Evolutionary conservation across 2,113 vertebrate species (phyloP), one percentile per base, ranked within the genome.

Genomic region (Chaenogobius annularis): DNA sequence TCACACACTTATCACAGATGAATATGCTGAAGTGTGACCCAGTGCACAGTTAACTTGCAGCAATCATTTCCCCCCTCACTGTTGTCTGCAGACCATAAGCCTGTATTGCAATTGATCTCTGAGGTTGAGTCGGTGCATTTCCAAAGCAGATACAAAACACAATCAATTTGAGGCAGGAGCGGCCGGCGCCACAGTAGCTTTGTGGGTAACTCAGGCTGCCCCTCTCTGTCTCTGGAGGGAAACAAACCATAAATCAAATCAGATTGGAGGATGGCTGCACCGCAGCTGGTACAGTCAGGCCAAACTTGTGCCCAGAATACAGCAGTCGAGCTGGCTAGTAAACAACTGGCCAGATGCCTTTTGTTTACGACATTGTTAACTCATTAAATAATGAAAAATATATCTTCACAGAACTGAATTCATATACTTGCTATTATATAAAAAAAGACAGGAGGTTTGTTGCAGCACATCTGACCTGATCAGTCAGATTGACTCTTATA

Each of bases 181-280:
- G 73, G 69, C 69, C 20, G 31, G 84, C 40, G 35, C 82, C 80
- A 74, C 83, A 70, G 80, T 88, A 80, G 81, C 37, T 88, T 85
- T 83, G 70, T 75, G 69, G 63, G 82, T 80, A 87, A 81, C 86
- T 85, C 83, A 87, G 76, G 83, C 76, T 82, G 66, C 54, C 62
- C 72, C 80, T 78, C 74, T 74, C 75, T 78, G 74, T 85, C 67
- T 86, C 73, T 75, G 68, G 75, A 79, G 83, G 83, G 84, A 89
- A 91, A 91, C 90, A 88, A 89, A 87, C 86, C 82, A 88, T 92
- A 91, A 90, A 92, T 92, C 88, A 87, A 72, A 10, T 44, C 76
- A 79, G 88, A 86, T 73, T 85, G 81, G 87, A 86, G 65, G 66
- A 66, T 52, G 74, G 74, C 75, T 69, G 76, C 58, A 77, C 66